Conservation (phyloP, 2,888 invertebrate genomes). For the Trachelus iudaicus region DNA sequence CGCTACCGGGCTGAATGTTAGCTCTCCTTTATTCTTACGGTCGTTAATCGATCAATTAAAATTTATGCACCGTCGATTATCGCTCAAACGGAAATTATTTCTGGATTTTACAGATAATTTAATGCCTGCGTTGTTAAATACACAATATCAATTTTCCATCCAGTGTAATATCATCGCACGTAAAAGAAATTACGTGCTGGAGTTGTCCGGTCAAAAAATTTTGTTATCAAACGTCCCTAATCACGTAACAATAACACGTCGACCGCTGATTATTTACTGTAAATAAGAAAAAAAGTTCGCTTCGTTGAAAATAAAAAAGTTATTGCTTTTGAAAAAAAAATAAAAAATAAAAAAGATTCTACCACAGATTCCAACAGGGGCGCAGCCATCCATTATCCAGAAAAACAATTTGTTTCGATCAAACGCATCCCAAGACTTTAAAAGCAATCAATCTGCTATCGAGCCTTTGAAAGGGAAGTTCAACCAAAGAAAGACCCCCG, state of each 20-base stretch:
- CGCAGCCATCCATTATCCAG: slow-evolving; percentile 25
- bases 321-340: not conserved
- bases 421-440: slow-evolving; percentile 23
- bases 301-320: not conserved
- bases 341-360: not conserved
- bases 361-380: not conserved
- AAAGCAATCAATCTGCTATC: slow-evolving; percentile 34
- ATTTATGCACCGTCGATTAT: not conserved
- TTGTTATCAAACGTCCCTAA: not conserved
- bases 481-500: not conserved
- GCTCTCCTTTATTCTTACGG: not conserved
- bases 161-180: not conserved
- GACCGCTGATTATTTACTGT: too few species aligned
- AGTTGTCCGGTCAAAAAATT: not conserved
- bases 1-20: not conserved
- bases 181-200: too few species aligned
- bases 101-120: not conserved
- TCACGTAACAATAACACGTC: not conserved
- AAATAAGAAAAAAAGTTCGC: too few species aligned
- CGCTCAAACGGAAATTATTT: not conserved
- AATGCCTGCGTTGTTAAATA: not conserved
- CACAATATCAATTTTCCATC: not conserved
- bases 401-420: slow-evolving; percentile 26
- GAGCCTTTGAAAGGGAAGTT: slow-evolving; percentile 25
- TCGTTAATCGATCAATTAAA: not conserved